These are phyloP conservation scores for Synergus laeviventris DNA, from an alignment of 2,888 invertebrate genomes.

Conservation along the genomic window DNA sequence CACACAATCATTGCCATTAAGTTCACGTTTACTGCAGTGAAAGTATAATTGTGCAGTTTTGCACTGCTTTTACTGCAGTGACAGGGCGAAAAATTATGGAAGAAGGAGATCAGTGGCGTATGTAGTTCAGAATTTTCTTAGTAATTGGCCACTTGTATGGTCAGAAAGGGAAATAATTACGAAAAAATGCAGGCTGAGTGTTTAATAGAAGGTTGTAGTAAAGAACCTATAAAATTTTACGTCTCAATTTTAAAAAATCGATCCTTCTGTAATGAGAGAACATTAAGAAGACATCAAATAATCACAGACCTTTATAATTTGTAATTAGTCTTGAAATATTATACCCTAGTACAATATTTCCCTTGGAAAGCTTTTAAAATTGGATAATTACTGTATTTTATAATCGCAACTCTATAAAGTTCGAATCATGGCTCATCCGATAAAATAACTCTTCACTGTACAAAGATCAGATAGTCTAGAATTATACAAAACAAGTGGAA, in stretches of 20 bases:
- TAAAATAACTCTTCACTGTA: neutral
- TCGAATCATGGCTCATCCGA: neutral
- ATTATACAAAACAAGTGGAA: neutral
- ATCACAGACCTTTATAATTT: neutral
- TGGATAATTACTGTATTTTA: neutral
- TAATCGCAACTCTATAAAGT: neutral
- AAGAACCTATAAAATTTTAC: neutral
- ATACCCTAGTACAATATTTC: neutral
- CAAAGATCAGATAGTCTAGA: neutral
- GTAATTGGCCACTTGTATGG: too few relatives aligned
- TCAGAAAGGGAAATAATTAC: too few relatives aligned
- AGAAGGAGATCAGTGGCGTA: too few relatives aligned
- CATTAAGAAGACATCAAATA: neutral
- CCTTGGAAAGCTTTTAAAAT: neutral
- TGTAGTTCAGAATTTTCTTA: too few relatives aligned
- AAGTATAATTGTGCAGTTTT: neutral
- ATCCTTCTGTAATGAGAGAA: neutral
- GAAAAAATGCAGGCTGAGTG: too few relatives aligned
- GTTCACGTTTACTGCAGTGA: slow-evolving; percentile 48
- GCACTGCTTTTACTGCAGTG: too few relatives aligned
- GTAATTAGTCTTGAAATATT: neutral
- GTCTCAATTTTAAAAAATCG: neutral
- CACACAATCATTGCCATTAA: slow-evolving; percentile 53
- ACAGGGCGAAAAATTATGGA: neutral
- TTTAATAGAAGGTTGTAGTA: slow-evolving; percentile 4